Base-by-base conservation (phyloP, 1,140 invertebrate genomes). In the Batillaria attramentaria region DNA sequence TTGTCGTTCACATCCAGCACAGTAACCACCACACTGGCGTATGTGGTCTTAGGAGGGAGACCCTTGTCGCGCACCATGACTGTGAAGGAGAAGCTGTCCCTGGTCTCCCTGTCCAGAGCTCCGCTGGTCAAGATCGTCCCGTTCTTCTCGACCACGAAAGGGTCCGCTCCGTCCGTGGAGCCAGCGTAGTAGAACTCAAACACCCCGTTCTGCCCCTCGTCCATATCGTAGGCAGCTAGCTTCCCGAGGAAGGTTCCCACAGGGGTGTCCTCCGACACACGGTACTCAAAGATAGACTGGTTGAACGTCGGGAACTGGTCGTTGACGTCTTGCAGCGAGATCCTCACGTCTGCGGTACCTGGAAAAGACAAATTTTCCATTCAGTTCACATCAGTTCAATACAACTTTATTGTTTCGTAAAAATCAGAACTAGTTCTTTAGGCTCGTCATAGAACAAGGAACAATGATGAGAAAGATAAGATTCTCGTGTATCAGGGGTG, bases 91-190 rank as follows among this genome's bases (percentile, higher is more conserved):
- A 98, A 98, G 79, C 94, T 93, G 0, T 94, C 89, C 10, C 95
- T 93, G 3, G 93, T 92, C 92, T 99, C 97, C 33, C 97, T 92
- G 87, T 99, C 97, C 75, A 99, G 91, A 1, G 97, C 96, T 72
- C 97, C 97, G 0, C 97, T 98, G 86, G 96, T 95, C 0, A 98
- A 95, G 42, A 97, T 95, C n/a, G 97, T 97, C 78, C 96, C 97
- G 89, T 96, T 97, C 0, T 62, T 94, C n/a, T 81, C 62, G 10
- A 87, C 84, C 24, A 68, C 57, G 72, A 87, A 87, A 24, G 81
- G 83, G 31, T 81, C 84, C 18, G 77, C 79, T 20, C 75, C 75
- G 57, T 81, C 77, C 20, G 79, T 37, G 16, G 81, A 81, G 1
- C 78, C 81, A 0, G 73, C 73, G 57, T 84, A 68, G 77, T 86